phyloP scores from a whole-genome alignment of 2,888 invertebrate genomes.

The Scrobipalpa costella region DNA sequence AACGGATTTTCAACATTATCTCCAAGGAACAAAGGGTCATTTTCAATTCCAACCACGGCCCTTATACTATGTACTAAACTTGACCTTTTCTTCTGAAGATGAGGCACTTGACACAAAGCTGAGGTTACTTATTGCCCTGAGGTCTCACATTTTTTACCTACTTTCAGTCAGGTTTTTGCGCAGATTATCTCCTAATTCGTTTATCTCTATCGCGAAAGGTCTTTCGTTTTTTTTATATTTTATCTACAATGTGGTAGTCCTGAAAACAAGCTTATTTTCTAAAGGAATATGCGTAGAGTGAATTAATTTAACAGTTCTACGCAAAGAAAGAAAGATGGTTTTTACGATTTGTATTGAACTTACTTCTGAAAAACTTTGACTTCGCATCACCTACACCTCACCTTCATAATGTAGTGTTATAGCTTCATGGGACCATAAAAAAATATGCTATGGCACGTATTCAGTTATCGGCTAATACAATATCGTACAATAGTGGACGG shows the following conservation, averaged over 20 bases:
- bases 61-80: not conserved
- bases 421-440: too few relatives aligned
- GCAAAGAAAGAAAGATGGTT: too few relatives aligned
- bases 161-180: not conserved
- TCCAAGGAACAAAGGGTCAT: not conserved
- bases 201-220: constrained; percentile 4
- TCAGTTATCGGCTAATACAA: constrained; percentile 21
- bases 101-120: constrained; percentile 15
- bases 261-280: too few relatives aligned
- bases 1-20: not conserved
- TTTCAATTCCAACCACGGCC: constrained; percentile 9
- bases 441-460: constrained; percentile 23
- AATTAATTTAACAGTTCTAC: too few relatives aligned
- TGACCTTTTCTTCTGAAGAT: constrained; percentile 13
- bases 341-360: too few relatives aligned
- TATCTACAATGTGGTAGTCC: not conserved
- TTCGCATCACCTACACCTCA: too few relatives aligned
- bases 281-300: too few relatives aligned
- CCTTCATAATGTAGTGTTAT: too few relatives aligned
- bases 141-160: not conserved
- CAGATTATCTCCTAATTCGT: not conserved
- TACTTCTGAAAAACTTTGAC: too few relatives aligned
- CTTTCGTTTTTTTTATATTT: not conserved
- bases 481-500: constrained; percentile 33
- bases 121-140: constrained; percentile 14